phyloP scores from a whole-genome alignment of 1,140 invertebrate genomes.

The Aphaenogaster floridana region DNA sequence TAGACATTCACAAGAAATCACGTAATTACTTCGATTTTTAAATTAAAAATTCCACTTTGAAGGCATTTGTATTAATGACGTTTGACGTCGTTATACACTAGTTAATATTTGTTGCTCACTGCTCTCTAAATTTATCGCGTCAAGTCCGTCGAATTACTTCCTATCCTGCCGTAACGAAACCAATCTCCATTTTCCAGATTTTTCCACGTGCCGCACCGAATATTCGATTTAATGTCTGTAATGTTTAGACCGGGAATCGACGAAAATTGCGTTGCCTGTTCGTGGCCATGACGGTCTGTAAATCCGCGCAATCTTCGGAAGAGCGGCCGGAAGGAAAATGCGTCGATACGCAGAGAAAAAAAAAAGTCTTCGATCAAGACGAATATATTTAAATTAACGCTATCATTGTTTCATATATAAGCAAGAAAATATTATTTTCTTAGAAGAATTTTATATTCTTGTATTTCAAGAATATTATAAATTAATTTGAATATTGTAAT shows the following conservation, averaged over 20 bases:
- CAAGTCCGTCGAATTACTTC: not conserved
- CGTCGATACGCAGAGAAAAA: not conserved
- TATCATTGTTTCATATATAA: no score
- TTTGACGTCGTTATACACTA: not conserved
- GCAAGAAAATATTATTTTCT: no score
- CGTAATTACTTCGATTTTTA: not conserved
- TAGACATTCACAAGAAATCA: not conserved
- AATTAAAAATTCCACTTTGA: slow-evolving; percentile 2
- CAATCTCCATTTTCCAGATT: not conserved
- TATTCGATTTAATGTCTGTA: slow-evolving; percentile 50
- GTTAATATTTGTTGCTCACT: not conserved
- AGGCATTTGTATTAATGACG: not conserved
- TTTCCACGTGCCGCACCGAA: not conserved
- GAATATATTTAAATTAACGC: no score
- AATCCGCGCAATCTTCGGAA: slow-evolving; percentile 37
- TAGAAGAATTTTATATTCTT: no score
- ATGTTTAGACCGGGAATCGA: slow-evolving; percentile 24
- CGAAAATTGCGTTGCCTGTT: slow-evolving; percentile 17
- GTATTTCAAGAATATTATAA: no score
- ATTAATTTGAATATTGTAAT: no score
- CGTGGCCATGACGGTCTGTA: not conserved
- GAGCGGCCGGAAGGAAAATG: not conserved
- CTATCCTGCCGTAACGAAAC: not conserved
- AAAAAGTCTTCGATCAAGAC: no score
- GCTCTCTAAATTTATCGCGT: not conserved